phyloP scores from a whole-genome alignment of 1,140 invertebrate species.

The Drosophila orosa region DNA sequence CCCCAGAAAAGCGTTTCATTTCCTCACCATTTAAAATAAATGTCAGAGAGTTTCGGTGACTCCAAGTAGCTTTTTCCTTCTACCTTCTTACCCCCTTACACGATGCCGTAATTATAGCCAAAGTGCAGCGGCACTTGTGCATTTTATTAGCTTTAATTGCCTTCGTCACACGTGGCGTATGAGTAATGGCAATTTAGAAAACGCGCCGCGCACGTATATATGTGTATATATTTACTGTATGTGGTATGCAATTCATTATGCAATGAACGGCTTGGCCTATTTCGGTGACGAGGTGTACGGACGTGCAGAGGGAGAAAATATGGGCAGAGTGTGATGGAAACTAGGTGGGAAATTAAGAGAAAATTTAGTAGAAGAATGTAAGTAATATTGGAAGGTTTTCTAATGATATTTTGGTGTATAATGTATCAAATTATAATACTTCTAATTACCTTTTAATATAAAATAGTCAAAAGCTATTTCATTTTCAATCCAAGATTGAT shows the following conservation, averaged over 20 bases:
- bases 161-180: slow-evolving; percentile 56
- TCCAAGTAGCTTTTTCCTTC: slow-evolving; percentile 4
- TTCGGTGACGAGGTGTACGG: slow-evolving; percentile 17
- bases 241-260: slow-evolving; percentile 54
- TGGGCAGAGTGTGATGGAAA: too few relatives aligned
- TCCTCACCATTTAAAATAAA: slow-evolving; percentile 17
- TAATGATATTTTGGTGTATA: too few relatives aligned
- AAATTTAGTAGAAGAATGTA: not conserved
- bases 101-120: slow-evolving; percentile 49
- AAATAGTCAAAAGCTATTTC: too few relatives aligned
- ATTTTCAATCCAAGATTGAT: too few relatives aligned
- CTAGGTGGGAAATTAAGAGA: not conserved
- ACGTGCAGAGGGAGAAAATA: slow-evolving; percentile 7
- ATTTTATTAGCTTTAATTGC: slow-evolving; percentile 63
- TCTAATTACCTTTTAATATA: too few relatives aligned
- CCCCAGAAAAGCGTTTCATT: slow-evolving; percentile 1
- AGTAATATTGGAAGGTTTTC: not conserved
- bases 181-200: slow-evolving; percentile 62
- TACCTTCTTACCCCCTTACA: not conserved
- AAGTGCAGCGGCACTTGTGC: slow-evolving; percentile 65
- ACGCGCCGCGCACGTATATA: slow-evolving; percentile 4
- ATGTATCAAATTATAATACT: too few relatives aligned
- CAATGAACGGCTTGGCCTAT: slow-evolving; percentile 50
- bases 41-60: slow-evolving; percentile 23
- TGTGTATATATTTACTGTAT: not conserved